A percentile compares a stretch with the other conserved stretches of the same genome.
Evolutionary conservation across 2,888 invertebrate genomes (phyloP).

Genomic region (Drosophila ochracea): DNA sequence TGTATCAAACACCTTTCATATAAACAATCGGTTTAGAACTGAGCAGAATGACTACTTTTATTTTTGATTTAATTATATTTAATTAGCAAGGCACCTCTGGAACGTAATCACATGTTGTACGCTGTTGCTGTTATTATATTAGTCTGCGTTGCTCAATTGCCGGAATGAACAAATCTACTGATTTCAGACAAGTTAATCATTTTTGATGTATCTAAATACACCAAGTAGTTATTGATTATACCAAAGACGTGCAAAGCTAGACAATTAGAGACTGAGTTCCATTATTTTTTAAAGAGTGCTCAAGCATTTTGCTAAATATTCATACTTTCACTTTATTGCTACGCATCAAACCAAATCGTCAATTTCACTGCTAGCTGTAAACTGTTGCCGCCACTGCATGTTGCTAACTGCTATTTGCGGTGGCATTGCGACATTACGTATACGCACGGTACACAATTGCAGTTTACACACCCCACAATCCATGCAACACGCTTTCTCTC

Average conservation of each 20-base stretch:
- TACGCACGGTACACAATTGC: slow-evolving; percentile 30
- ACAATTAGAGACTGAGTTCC: not conserved
- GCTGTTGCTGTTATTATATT: not conserved
- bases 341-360: not conserved
- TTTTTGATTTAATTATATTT: not conserved
- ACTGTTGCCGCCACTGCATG: slow-evolving; percentile 14
- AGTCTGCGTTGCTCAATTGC: not conserved
- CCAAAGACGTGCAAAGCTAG: not conserved
- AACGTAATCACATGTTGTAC: not conserved
- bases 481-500: not conserved
- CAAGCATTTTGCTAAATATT: not conserved
- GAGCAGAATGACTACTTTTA: not conserved
- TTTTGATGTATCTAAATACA: not conserved
- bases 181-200: not conserved
- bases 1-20: not conserved
- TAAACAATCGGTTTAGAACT: not conserved
- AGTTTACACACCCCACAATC: slow-evolving; percentile 14
- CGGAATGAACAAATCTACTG: not conserved
- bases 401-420: slow-evolving; percentile 14
- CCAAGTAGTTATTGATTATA: not conserved
- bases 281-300: not conserved
- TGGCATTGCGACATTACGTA: slow-evolving; percentile 25
- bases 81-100: not conserved
- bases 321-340: not conserved
- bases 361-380: slow-evolving; percentile 13